Conservation (phyloP, 2,888 invertebrate species). For the Cyclophora punctaria region DNA sequence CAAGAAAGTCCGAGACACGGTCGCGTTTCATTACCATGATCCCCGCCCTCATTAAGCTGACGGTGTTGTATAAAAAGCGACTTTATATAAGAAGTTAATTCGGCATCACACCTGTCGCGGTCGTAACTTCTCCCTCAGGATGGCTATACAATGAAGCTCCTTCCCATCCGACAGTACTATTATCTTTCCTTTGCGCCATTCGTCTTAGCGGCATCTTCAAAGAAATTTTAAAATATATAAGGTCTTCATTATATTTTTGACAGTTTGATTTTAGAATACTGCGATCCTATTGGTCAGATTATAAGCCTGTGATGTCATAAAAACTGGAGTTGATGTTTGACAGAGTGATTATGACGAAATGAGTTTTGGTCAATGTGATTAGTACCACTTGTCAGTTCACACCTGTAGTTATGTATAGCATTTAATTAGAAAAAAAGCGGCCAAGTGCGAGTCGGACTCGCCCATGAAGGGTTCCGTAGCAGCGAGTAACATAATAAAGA, state of each 20-base stretch:
- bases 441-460: too few species aligned
- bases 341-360: slow-evolving; percentile 26
- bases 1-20: slow-evolving; percentile 49
- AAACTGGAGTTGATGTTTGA: slow-evolving; percentile 31
- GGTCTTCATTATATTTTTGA: slow-evolving; percentile 63
- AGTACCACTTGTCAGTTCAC: slow-evolving; percentile 21
- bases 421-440: slow-evolving; percentile 12
- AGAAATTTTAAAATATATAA: slow-evolving; percentile 58
- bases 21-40: slow-evolving; percentile 60
- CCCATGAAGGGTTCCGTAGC: too few species aligned
- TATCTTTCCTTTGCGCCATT: slow-evolving; percentile 51
- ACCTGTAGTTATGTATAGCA: slow-evolving; percentile 22
- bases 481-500: too few species aligned
- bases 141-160: slow-evolving; percentile 64
- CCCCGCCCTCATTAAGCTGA: slow-evolving; percentile 61
- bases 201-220: slow-evolving; percentile 60
- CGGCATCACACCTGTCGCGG: slow-evolving; percentile 70
- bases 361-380: slow-evolving; percentile 29
- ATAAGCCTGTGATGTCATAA: slow-evolving; percentile 34
- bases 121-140: slow-evolving; percentile 67
- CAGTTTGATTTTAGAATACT: slow-evolving; percentile 59
- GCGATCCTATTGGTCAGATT: slow-evolving; percentile 39
- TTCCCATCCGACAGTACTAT: slow-evolving; percentile 49
- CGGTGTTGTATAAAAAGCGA: slow-evolving; percentile 65
- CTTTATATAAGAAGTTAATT: slow-evolving; percentile 72